Conservation (phyloP, 2,888 invertebrate genomes). For the Allacma fusca region DNA sequence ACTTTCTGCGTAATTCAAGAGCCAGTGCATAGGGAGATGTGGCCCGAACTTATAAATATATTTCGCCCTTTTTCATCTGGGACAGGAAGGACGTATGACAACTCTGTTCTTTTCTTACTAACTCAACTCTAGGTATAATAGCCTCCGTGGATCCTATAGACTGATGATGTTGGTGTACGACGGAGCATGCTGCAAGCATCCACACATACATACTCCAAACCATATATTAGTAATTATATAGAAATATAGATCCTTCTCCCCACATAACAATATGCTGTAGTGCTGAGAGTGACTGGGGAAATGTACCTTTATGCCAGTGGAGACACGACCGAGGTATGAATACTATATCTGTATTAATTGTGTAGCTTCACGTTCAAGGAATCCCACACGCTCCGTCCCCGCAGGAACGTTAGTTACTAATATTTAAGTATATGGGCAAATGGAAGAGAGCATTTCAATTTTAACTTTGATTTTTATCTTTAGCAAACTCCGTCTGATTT, state of each 20-base stretch:
- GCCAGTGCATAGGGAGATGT: not conserved
- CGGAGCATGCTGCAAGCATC: too few species aligned
- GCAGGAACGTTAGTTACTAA: not conserved
- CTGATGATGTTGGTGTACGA: too few species aligned
- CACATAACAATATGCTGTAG: too few species aligned
- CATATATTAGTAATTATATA: too few species aligned
- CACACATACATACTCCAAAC: too few species aligned
- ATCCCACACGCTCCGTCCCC: not conserved
- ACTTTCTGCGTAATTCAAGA: slow-evolving; percentile 45
- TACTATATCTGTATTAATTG: not conserved
- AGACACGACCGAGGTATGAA: not conserved
- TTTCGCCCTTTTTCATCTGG: slow-evolving; percentile 51
- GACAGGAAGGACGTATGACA: slow-evolving; percentile 50
- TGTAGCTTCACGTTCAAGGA: not conserved
- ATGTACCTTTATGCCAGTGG: too few species aligned
- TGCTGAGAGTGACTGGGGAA: too few species aligned
- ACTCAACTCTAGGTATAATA: too few species aligned
- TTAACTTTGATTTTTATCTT: slow-evolving; percentile 30
- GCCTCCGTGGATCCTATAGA: too few species aligned
- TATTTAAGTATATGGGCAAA: slow-evolving; percentile 2
- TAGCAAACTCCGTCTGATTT: slow-evolving; percentile 1
- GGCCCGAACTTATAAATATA: slow-evolving; percentile 48
- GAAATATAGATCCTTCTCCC: too few species aligned
- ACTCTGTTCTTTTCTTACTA: not conserved
- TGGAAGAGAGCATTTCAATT: slow-evolving; percentile 11